These are phyloP conservation scores for Echinops telfairi DNA, from an alignment of 2,113 vertebrate species.

Conservation along the genomic window DNA sequence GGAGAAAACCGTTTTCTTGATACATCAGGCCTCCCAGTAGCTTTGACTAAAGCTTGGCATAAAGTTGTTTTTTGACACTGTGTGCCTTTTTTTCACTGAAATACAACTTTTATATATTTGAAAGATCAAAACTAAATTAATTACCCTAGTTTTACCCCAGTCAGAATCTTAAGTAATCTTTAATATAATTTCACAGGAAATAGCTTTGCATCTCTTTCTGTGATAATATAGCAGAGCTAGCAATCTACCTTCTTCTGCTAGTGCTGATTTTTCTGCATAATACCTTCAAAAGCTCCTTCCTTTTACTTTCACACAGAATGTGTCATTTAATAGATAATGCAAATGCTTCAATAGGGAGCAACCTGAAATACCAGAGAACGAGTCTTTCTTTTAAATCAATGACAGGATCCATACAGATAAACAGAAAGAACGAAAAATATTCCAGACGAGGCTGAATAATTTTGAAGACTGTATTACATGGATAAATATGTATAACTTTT, in stretches of 20 bases:
- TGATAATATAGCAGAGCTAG: neutral
- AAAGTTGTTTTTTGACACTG: constrained; percentile 37
- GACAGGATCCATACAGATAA: neutral
- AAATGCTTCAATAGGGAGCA: neutral
- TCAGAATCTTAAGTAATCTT: constrained; percentile 26
- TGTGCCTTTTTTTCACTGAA: neutral
- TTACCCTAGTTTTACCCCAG: neutral
- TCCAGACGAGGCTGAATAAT: neutral
- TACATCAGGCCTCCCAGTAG: neutral
- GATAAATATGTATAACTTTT: neutral
- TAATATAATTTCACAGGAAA: constrained; percentile 59
- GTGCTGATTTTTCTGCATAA: constrained; percentile 55
- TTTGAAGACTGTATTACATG: neutral
- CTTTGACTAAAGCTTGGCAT: neutral
- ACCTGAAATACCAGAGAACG: neutral
- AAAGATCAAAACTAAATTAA: constrained; percentile 50
- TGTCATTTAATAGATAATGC: constrained; percentile 58
- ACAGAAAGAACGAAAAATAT: neutral
- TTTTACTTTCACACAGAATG: constrained; percentile 32
- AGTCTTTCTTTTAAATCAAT: neutral
- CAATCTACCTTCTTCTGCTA: constrained; percentile 63
- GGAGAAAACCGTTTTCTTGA: constrained; percentile 9
- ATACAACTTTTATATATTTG: constrained; percentile 20
- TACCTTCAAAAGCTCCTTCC: constrained; percentile 66
- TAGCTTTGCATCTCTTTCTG: neutral